Base-by-base conservation (phyloP, 2,797 vertebrate genomes). In the Platyrinchus mystaceus region DNA sequence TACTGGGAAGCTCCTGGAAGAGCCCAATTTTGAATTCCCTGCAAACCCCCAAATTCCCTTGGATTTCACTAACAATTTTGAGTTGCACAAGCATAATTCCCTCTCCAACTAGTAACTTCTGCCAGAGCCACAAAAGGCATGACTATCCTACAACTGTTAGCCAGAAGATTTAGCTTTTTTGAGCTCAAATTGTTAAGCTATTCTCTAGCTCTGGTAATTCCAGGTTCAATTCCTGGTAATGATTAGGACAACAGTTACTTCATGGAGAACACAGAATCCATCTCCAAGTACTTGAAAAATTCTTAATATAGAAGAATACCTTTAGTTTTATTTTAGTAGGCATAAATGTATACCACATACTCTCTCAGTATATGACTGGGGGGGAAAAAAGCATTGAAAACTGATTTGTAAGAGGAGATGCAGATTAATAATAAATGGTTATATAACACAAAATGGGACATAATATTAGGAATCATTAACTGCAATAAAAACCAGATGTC, bases 221-320 rank as follows among this genome's bases (percentile, higher is more conserved):
- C 96, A 97, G 90, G 96, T 96, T 96, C 88, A 93, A 43, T 94
- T 96, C 93, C 95, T 96, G 95, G 93, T 95, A 96, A 90, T 75
- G 86, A 97, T 95, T 96, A 97, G 78, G 59, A 76, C 80, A 92
- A 77, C 22, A 74, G 52, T 92, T 95, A 93, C 71, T 92, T 87
- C 81, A 90, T 8, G n/a, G 41, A 68, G 78, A 92, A 77, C 62
- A 47, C 14, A 77, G 81, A 82, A 90, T 89, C 68, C 43, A 77
- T 84, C 88, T 89, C 79, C 87, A 50, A 75, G n/a, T 59, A 49
- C 62, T 91, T 49, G 4, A 76, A 63, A 85, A 63, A 37, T 11
- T 83, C n/a, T 44, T 59, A 68, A 75, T 63, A 71, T 17, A 79
- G 47, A 71, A 21, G 39, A 74, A 77, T 14, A 79, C 59, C 70